phyloP scores from a whole-genome alignment of 2,113 vertebrate species.

The Mustela nigripes region DNA sequence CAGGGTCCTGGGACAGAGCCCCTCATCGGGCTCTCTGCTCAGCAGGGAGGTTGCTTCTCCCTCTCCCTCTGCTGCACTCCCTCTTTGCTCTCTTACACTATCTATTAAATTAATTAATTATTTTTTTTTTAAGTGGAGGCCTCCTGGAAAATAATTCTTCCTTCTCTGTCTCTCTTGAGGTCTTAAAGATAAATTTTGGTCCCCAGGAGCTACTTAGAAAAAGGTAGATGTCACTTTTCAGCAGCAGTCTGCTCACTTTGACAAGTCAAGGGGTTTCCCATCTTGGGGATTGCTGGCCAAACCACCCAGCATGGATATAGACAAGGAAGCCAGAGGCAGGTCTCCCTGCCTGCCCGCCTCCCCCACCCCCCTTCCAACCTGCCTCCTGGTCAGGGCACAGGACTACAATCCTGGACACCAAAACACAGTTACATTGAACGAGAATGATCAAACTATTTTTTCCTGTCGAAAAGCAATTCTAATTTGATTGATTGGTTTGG shows the following conservation, averaged over 20 bases:
- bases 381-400: neutral
- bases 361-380: no score
- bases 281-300: neutral
- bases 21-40: neutral
- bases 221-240: neutral
- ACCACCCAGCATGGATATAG: neutral
- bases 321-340: neutral
- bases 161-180: neutral
- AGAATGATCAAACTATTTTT: neutral
- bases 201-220: neutral
- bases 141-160: neutral
- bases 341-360: neutral
- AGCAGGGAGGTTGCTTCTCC: no score
- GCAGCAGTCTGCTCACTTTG: neutral
- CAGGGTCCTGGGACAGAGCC: neutral
- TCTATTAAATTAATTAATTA: neutral
- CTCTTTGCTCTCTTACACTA: neutral
- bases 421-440: neutral
- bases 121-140: neutral
- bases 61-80: neutral
- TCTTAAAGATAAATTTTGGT: neutral
- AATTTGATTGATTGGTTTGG: neutral
- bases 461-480: neutral
- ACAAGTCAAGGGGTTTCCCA: neutral
- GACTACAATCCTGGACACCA: neutral